Conservation (phyloP, 2,113 vertebrate species). For the Arenaria interpres region DNA sequence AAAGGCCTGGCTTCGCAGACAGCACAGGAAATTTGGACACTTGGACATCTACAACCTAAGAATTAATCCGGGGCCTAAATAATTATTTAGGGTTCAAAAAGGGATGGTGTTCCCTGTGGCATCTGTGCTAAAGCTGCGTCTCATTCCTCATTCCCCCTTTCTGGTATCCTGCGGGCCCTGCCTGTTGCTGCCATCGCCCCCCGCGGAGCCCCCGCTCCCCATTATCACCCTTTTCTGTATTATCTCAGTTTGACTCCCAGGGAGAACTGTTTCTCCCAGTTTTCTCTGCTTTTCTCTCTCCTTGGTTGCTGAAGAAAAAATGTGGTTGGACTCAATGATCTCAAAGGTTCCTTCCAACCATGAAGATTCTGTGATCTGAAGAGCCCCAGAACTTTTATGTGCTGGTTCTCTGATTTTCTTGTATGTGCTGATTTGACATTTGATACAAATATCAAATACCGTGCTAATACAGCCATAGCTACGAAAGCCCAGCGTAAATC, state of each 20-base stretch:
- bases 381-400: background rate
- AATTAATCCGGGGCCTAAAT: background rate
- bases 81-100: background rate
- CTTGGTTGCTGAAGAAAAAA: no score
- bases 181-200: background rate
- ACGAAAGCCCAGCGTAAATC: background rate
- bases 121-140: background rate
- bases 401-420: no score
- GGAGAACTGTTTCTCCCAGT: background rate
- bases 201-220: background rate
- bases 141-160: background rate
- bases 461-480: background rate
- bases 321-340: no score
- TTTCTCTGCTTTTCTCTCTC: no score
- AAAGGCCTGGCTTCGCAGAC: background rate
- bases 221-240: background rate
- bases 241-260: background rate
- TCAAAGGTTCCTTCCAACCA: no score
- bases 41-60: background rate
- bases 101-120: fast-evolving
- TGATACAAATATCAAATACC: no score
- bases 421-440: no score
- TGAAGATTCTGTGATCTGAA: background rate
- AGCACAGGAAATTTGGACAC: background rate
- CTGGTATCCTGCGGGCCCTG: no score